These are phyloP conservation scores for Genyomyrus donnyi DNA, from an alignment of 2,113 vertebrate species.

Conservation along the genomic window DNA sequence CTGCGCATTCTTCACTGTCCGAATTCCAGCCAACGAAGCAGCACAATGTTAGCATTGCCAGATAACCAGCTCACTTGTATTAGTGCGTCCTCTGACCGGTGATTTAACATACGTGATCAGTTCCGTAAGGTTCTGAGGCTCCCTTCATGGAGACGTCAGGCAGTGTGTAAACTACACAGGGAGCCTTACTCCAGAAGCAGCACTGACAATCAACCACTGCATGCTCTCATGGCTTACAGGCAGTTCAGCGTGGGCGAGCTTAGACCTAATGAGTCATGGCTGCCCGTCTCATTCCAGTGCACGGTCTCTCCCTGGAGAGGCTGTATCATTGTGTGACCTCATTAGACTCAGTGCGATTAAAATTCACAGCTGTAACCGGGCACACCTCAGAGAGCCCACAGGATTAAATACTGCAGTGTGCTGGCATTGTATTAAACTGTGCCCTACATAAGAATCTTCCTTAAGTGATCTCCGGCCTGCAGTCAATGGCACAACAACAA, in stretches of 20 bases:
- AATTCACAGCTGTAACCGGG: not conserved
- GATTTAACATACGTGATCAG: not conserved
- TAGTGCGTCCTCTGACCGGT: not conserved
- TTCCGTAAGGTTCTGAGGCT: too few species aligned
- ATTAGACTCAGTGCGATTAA: constrained; percentile 16
- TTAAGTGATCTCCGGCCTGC: not conserved
- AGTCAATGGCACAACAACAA: not conserved
- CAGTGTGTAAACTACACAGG: too few species aligned
- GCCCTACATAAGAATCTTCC: not conserved
- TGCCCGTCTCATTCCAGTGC: not conserved
- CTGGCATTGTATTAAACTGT: not conserved
- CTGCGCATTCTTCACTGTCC: not conserved
- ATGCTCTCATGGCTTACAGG: not conserved
- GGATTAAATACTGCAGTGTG: constrained; percentile 1
- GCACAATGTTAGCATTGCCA: not conserved
- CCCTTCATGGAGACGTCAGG: not conserved
- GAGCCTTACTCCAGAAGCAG: not conserved
- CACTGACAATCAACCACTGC: not conserved
- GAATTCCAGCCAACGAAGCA: not conserved
- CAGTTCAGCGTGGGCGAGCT: not conserved
- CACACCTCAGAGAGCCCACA: constrained; percentile 1
- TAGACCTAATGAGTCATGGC: not conserved
- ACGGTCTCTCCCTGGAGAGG: constrained; percentile 1
- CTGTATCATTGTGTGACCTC: constrained; percentile 13
- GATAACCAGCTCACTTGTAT: too few species aligned